Conservation (phyloP, 2,797 vertebrate species). For the Lates japonicus region DNA sequence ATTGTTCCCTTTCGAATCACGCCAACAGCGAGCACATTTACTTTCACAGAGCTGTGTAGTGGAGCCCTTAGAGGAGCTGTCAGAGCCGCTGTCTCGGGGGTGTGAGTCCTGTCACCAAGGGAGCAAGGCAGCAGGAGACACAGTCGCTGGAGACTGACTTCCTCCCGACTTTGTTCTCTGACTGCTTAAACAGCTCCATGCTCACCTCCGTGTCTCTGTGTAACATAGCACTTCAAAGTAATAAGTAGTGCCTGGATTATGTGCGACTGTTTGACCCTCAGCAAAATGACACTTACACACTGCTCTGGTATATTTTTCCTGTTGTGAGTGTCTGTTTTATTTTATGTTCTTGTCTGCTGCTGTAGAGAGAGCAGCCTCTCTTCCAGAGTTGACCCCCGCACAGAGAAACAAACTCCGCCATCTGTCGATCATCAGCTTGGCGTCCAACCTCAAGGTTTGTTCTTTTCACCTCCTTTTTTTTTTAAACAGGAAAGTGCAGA, state of each 20-base stretch:
- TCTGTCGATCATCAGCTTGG: constrained; percentile 96
- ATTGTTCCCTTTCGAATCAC: constrained; percentile 60
- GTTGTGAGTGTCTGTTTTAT: constrained; percentile 20
- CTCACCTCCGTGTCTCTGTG: constrained; percentile 44
- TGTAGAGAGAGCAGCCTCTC: constrained; percentile 86
- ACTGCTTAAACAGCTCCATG: constrained; percentile 63
- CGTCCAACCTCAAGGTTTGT: constrained; percentile 94
- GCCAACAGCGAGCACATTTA: constrained; percentile 59
- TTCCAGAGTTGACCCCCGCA: constrained; percentile 93
- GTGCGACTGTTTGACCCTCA: constrained; percentile 41
- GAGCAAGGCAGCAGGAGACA: constrained; percentile 62
- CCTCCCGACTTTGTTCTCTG: constrained; percentile 45
- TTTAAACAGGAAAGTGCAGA: constrained; percentile 14
- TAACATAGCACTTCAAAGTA: constrained; percentile 25
- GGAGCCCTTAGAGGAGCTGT: constrained; percentile 74
- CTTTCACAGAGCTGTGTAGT: constrained; percentile 61
- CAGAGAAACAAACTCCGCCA: constrained; percentile 98
- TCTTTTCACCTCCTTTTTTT: constrained; percentile 29
- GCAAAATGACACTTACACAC: constrained; percentile 38
- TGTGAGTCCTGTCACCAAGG: constrained; percentile 66
- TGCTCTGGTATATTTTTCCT: constrained; percentile 4
- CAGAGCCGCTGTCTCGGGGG: constrained; percentile 63
- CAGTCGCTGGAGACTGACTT: constrained; percentile 52
- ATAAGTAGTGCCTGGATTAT: constrained; percentile 27
- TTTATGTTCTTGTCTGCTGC: constrained; percentile 6